Conservation (phyloP, 2,888 invertebrate species). For the Drosophila leonis region DNA sequence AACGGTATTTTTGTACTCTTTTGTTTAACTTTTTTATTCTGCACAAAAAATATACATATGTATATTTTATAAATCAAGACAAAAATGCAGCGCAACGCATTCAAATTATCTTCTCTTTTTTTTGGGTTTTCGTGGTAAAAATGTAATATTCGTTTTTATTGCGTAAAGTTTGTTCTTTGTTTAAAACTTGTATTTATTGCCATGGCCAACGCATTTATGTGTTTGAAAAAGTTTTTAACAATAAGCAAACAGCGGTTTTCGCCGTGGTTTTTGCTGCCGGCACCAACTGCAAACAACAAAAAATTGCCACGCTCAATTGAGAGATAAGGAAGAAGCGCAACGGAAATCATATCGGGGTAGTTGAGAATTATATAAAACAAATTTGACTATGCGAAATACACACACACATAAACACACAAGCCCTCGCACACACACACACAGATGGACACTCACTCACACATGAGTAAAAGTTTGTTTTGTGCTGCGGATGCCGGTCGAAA, state of each 20-base stretch:
- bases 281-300: constrained; percentile 25
- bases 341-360: constrained; percentile 77
- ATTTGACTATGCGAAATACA: constrained; percentile 68
- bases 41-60: constrained; percentile 21
- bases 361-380: constrained; percentile 74
- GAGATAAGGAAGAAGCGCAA: constrained; percentile 70
- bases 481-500: constrained; percentile 66
- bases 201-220: constrained; percentile 48
- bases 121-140: constrained; percentile 20
- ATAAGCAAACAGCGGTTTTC: constrained; percentile 44
- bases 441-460: constrained; percentile 30
- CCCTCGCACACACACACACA: constrained; percentile 11
- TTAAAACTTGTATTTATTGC: constrained; percentile 60
- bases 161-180: constrained; percentile 52
- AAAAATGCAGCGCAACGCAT: constrained; percentile 21
- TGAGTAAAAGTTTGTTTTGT: constrained; percentile 57
- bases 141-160: constrained; percentile 53
- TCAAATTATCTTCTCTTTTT: constrained; percentile 12
- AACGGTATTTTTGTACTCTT: constrained; percentile 51
- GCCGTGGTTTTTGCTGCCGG: constrained; percentile 13
- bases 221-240: constrained; percentile 53
- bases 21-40: constrained; percentile 42
- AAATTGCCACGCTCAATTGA: constrained; percentile 51
- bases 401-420: constrained; percentile 23
- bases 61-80: constrained; percentile 41